Evolutionary conservation across 2,113 vertebrate species (phyloP), one percentile per base, ranked within the genome.

Genomic region (Vireo altiloquus): DNA sequence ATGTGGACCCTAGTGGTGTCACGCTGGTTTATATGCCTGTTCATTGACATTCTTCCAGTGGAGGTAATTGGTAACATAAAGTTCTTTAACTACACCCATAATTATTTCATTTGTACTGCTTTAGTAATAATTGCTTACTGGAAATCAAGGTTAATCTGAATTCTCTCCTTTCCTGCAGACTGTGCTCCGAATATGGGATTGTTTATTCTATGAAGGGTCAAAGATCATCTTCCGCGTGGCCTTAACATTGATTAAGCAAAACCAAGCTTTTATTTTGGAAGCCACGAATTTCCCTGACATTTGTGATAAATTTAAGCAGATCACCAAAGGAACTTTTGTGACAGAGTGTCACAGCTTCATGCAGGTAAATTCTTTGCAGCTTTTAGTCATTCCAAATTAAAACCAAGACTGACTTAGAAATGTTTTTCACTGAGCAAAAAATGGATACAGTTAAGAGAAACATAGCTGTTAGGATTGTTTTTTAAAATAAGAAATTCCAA

Each of bases 11-110:
- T 99, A 44, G 97, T 99, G 83, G 99, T 98, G 60, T 99, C 99
- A 2, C 99, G 99, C 52, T 99, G 99, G 99, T 99, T 99, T 95
- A 99, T 99, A 95, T 99, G 99, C 96, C 98, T 99, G 89, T 99
- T 98, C 44, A 98, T 99, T 39, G 99, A 99, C 83, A 94, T 99
- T 70, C 98, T 99, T 77, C 99, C 99, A 0, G 98, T 99, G 47
- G 99, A 99, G 98, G 99, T 99, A 95, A 98, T 94, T 4, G 1
- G 27, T 39, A 76, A 37, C 22, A 15, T 23, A 5, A 69, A 61
- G 4, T n/a, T 78, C n/a, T 81, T 24, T 64, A 78, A 70, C 46
- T 21, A 28, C 16, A 3, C 31, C 35, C 37, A 10, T 20, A 22
- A 33, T 50, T 6, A 12, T 70, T 75, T 65, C 8, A n/a, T 35